Conservation (phyloP, 2,888 invertebrate genomes). For the Euphydryas editha region DNA sequence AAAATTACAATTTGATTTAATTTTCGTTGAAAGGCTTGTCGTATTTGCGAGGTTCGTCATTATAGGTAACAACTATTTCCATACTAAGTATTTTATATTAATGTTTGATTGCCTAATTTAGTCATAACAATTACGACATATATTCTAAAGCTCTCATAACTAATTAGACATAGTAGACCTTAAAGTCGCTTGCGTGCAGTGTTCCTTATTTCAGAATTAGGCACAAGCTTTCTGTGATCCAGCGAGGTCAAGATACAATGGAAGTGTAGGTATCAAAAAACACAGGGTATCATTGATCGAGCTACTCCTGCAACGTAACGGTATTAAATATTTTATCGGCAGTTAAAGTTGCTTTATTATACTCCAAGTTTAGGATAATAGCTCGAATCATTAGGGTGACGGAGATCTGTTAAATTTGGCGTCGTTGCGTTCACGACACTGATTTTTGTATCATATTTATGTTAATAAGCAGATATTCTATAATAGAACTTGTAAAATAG, state of each 20-base stretch:
- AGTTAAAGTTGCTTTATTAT: conserved; percentile 77
- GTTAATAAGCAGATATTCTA: not conserved
- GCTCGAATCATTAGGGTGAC: conserved; percentile 72
- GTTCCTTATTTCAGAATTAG: conserved; percentile 14
- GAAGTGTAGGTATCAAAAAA: conserved; percentile 61
- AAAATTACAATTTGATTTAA: too few relatives aligned
- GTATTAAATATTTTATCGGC: conserved; percentile 80
- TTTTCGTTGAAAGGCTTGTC: too few relatives aligned
- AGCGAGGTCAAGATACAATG: conserved; percentile 53
- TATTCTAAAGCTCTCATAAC: too few relatives aligned
- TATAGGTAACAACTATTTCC: too few relatives aligned
- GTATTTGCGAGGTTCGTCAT: too few relatives aligned
- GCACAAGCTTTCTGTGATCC: conserved; percentile 16
- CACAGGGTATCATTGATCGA: conserved; percentile 64
- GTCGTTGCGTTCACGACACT: conserved; percentile 19
- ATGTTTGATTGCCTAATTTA: too few relatives aligned
- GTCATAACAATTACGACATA: too few relatives aligned
- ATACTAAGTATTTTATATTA: too few relatives aligned
- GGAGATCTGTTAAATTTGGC: conserved; percentile 59
- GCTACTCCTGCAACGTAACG: conserved; percentile 61
- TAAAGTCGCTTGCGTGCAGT: conserved; percentile 3
- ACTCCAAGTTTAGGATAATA: conserved; percentile 77
- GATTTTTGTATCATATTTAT: conserved; percentile 5
- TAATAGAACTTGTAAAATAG: too few relatives aligned
- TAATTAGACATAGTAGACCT: not conserved